These are phyloP conservation scores for Brachionus asplanchnoidis DNA, from an alignment of 1,140 invertebrate genomes.

Conservation along the genomic window DNA sequence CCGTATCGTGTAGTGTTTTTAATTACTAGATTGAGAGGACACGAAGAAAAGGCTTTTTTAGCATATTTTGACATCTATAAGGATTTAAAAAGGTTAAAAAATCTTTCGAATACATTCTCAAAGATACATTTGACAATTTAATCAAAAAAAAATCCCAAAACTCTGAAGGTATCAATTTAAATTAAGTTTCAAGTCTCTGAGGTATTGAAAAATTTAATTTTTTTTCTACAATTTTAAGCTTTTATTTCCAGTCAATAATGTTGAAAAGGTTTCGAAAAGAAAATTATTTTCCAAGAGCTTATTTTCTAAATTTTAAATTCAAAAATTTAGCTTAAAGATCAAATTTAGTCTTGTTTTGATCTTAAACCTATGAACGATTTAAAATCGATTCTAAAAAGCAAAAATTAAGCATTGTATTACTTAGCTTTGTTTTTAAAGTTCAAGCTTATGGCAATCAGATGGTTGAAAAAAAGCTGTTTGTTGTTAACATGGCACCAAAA, in stretches of 20 bases:
- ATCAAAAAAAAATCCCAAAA: background rate
- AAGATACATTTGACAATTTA: background rate
- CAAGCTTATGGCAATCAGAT: background rate
- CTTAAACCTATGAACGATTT: background rate
- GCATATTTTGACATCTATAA: background rate
- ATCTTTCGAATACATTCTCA: background rate
- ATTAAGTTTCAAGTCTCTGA: background rate
- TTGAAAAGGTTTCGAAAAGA: background rate
- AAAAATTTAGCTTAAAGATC: too few relatives aligned
- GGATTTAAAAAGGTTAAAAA: background rate
- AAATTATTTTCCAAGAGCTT: too few relatives aligned
- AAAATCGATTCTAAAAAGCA: background rate
- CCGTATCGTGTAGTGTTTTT: background rate
- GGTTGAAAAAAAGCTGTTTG: background rate
- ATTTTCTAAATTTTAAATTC: too few relatives aligned
- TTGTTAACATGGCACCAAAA: background rate
- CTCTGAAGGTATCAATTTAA: background rate
- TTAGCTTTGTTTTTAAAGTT: background rate
- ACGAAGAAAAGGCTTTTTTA: background rate
- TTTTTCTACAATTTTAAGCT: background rate
- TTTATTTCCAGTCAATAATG: background rate
- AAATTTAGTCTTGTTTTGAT: background rate
- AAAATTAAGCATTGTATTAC: background rate
- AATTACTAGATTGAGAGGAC: background rate
- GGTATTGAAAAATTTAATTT: background rate